Evolutionary conservation across 2,888 invertebrate genomes (phyloP).

Genomic region (Noctua fimbriata): DNA sequence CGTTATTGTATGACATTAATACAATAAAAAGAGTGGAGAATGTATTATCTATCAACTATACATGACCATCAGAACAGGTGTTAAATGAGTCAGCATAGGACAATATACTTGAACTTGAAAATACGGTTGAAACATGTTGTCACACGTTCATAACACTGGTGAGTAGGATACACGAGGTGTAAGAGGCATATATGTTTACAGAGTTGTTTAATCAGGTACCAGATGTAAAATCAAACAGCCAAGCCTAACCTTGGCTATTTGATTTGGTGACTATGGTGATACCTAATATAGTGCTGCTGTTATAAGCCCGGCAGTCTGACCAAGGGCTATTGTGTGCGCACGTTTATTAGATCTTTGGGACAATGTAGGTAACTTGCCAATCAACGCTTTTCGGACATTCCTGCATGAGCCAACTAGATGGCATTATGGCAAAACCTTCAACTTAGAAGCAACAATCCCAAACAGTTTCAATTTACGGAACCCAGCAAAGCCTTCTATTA

Average conservation of each 20-base stretch:
- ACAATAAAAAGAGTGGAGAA: constrained; percentile 21
- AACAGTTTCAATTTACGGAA: neutral
- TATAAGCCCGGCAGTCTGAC: neutral
- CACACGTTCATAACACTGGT: constrained; percentile 31
- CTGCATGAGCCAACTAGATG: neutral
- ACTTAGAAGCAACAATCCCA: neutral
- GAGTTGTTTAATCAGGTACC: constrained; percentile 3
- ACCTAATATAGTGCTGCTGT: neutral
- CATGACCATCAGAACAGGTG: constrained; percentile 45
- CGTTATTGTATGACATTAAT: neutral
- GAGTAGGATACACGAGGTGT: neutral
- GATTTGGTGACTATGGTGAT: neutral
- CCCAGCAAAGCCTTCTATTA: neutral
- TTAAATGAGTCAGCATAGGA: constrained; percentile 41
- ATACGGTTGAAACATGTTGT: neutral
- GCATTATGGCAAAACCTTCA: neutral
- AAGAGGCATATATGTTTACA: constrained; percentile 5
- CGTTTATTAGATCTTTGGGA: neutral
- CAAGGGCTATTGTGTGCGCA: neutral
- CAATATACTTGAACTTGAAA: constrained; percentile 34
- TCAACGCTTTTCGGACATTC: neutral
- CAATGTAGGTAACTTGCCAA: neutral
- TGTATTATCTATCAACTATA: constrained; percentile 22
- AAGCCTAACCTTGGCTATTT: neutral
- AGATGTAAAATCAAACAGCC: neutral